Conservation (phyloP, 2,797 vertebrate species). For the Argyrosomus regius region DNA sequence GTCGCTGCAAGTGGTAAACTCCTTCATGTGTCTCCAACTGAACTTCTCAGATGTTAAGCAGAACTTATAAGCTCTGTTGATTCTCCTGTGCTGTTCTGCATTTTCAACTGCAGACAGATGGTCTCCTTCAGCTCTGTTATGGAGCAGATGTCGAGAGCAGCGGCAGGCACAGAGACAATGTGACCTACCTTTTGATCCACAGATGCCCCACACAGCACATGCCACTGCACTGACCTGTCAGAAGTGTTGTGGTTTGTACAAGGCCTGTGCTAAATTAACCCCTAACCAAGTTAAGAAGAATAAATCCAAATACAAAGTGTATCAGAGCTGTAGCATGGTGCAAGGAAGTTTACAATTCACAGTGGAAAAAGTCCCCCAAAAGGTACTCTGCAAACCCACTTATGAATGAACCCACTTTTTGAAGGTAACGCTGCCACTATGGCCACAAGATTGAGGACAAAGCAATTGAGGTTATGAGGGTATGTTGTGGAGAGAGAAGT, state of each 20-base stretch:
- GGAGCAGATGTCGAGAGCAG: slow-evolving; percentile 72
- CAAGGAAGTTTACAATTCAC: slow-evolving; percentile 11
- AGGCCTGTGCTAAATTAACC: slow-evolving; percentile 56
- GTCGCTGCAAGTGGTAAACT: slow-evolving; percentile 1
- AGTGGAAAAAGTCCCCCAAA: slow-evolving; percentile 11
- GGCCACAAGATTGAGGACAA: slow-evolving; percentile 31
- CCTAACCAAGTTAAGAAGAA: slow-evolving; percentile 41
- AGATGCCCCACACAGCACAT: slow-evolving; percentile 52
- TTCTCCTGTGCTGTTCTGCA: slow-evolving; percentile 49
- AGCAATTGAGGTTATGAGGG: slow-evolving; percentile 32
- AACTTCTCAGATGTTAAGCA: slow-evolving; percentile 29
- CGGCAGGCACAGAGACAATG: slow-evolving; percentile 64
- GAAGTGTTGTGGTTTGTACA: slow-evolving; percentile 40
- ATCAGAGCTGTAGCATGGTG: slow-evolving; percentile 5
- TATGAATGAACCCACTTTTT: slow-evolving; percentile 20
- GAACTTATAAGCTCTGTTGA: slow-evolving; percentile 54
- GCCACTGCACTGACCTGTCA: slow-evolving; percentile 62
- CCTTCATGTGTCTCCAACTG: slow-evolving; percentile 3
- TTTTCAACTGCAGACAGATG: slow-evolving; percentile 71
- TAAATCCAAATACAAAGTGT: slow-evolving; percentile 23
- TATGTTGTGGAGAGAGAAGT: slow-evolving; percentile 17
- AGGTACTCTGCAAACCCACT: slow-evolving; percentile 15
- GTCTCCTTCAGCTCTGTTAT: slow-evolving; percentile 67
- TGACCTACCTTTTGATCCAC: slow-evolving; percentile 77
- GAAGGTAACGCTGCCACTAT: slow-evolving; percentile 15